A percentile compares a stretch with the other conserved stretches of the same genome.
Evolutionary conservation across 2,888 invertebrate genomes (phyloP).

Genomic region (Orchesella flavescens): DNA sequence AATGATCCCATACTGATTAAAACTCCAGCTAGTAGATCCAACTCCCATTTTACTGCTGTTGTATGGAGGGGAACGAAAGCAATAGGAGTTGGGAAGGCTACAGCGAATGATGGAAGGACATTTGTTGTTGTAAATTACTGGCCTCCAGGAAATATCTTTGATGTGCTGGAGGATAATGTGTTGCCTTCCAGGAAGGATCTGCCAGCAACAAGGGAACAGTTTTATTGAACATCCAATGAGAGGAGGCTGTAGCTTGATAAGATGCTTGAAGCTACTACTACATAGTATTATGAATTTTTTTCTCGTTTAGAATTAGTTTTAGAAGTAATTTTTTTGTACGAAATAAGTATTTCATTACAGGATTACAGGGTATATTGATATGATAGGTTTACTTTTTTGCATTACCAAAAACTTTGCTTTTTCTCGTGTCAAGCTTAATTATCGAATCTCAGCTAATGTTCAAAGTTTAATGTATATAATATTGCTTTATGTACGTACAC

Average conservation of each 20-base stretch:
- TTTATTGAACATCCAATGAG: background rate
- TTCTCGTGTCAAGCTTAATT: too few species aligned
- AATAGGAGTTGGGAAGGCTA: slow-evolving; percentile 60
- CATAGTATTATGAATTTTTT: too few species aligned
- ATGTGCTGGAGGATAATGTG: slow-evolving; percentile 56
- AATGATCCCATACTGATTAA: slow-evolving; percentile 26
- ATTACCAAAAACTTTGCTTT: too few species aligned
- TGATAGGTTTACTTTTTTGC: too few species aligned
- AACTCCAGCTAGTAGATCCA: slow-evolving; percentile 18
- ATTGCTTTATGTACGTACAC: too few species aligned
- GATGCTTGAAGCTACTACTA: too few species aligned
- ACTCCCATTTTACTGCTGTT: slow-evolving; percentile 59
- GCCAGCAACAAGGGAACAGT: background rate
- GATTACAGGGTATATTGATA: too few species aligned
- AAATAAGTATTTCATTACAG: too few species aligned
- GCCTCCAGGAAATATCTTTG: slow-evolving; percentile 59
- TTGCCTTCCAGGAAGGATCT: slow-evolving; percentile 42
- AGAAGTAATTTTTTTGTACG: too few species aligned
- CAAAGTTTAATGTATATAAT: too few species aligned
- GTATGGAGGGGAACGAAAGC: slow-evolving; percentile 52
- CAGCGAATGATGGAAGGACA: slow-evolving; percentile 48
- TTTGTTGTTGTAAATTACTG: slow-evolving; percentile 51
- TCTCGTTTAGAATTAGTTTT: too few species aligned
- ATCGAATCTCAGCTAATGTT: too few species aligned
- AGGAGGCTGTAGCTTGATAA: background rate